phyloP scores from a whole-genome alignment of 2,888 invertebrate species.

The Rutpela maculata region DNA sequence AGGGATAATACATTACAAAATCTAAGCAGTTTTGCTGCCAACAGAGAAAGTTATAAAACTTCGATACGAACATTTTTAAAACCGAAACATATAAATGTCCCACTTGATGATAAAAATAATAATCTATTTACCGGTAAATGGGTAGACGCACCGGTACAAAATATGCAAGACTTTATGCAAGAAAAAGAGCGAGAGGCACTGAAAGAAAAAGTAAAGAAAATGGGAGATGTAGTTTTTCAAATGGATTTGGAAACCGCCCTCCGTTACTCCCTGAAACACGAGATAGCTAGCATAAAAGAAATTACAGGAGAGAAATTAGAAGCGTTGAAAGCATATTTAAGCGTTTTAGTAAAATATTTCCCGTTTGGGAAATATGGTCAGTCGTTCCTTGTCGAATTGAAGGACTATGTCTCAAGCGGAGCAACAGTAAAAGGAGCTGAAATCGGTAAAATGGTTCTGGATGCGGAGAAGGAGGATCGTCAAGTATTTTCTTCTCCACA shows the following conservation, averaged over 20 bases:
- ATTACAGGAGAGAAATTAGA: conserved; percentile 84
- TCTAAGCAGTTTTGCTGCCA: conserved; percentile 27
- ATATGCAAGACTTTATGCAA: conserved; percentile 65
- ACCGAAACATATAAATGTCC: conserved; percentile 62
- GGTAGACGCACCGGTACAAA: conserved; percentile 68
- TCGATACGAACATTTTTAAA: conserved; percentile 76
- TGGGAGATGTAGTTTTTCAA: conserved; percentile 83
- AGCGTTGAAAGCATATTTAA: conserved; percentile 85
- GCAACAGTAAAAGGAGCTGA: conserved; percentile 78
- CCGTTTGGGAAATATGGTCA: conserved; percentile 84
- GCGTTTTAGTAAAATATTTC: conserved; percentile 84
- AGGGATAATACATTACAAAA: conserved; percentile 60
- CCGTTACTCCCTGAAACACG: conserved; percentile 87
- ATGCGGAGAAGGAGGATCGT: conserved; percentile 75
- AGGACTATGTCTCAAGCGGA: conserved; percentile 75
- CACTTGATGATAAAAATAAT: conserved; percentile 35
- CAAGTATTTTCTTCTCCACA: conserved; percentile 77
- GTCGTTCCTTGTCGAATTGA: conserved; percentile 79
- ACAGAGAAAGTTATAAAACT: conserved; percentile 67
- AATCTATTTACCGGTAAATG: conserved; percentile 69
- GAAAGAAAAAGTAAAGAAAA: conserved; percentile 68
- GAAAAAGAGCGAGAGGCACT: conserved; percentile 67
- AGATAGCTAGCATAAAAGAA: conserved; percentile 83
- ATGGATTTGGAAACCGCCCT: conserved; percentile 89
- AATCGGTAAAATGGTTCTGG: conserved; percentile 76